These are phyloP conservation scores for Prunella strophiata DNA, from an alignment of 2,797 vertebrate species.

Conservation along the genomic window DNA sequence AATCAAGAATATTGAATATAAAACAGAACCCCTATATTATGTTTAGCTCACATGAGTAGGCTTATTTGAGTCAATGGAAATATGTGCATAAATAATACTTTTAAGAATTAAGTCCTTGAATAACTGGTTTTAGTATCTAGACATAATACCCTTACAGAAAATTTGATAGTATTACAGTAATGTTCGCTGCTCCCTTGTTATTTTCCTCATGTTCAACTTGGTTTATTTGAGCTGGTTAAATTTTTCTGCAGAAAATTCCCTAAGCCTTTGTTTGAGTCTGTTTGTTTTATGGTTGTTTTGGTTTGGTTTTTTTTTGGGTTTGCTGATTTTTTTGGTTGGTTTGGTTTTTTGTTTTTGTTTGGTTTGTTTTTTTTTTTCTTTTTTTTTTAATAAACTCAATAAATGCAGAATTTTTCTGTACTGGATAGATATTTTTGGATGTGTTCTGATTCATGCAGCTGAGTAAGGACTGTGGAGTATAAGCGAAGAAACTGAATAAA, in stretches of 20 bases:
- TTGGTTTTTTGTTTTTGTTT: background rate
- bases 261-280: background rate
- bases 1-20: conserved; percentile 60
- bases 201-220: background rate
- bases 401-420: background rate
- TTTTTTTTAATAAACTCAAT: background rate
- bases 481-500: background rate
- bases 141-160: background rate
- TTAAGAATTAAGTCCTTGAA: background rate
- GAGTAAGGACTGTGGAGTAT: background rate
- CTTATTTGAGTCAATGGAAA: background rate
- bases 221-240: background rate
- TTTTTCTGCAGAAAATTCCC: background rate
- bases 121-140: background rate
- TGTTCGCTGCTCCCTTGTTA: background rate
- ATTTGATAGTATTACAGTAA: background rate
- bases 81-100: background rate
- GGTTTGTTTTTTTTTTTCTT: background rate
- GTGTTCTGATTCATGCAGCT: background rate
- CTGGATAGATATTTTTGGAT: background rate
- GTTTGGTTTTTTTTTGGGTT: background rate
- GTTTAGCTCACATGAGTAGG: background rate
- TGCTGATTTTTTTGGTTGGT: background rate
- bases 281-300: background rate
- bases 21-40: background rate